Evolutionary conservation across 2,113 vertebrate species (phyloP), one percentile per base, ranked within the genome.

Genomic region (Anas platyrhynchos): DNA sequence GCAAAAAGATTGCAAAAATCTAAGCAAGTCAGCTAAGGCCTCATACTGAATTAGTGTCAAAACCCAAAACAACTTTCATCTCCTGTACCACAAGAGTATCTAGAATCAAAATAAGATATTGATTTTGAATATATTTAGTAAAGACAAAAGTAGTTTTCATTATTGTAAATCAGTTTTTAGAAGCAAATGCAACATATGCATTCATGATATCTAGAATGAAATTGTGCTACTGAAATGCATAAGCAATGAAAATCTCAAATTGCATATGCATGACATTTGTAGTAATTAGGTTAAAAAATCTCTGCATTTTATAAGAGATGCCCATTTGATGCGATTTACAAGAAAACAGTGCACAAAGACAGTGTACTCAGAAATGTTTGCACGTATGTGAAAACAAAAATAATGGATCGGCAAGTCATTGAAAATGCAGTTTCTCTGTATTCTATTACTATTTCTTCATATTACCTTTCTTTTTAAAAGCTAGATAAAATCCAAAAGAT

Each of bases 61-160:
- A 31, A 31, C 34, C 71, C 69, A 58, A 92, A 83, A 22, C 32
- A 92, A 63, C 50, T 41, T 87, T 63, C 62, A 55, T 63, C 69
- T 80, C 72, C 80, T 76, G 41, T 43, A 85, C 54, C 41, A 62
- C 26, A 80, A 62, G 44, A 94, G 8, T 62, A 92, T 69, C 83
- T 89, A 86, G 62, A 93, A 82, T 62, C 86, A 95, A 96, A 96
- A 93, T 84, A 91, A 91, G 93, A 85, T 95, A 96, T 89, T 95
- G 96, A 96, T 96, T 95, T 93, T 84, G 74, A 94, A 91, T 74
- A 38, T 38, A 77, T 87, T 84, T 74, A 66, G 87, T 89, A 79
- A 88, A 91, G 89, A 4, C 25, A 69, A 79, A 77, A 73, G 5
- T 36, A 92, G 61, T 31, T 58, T 78, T 86, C 61, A 91, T 94